Base-by-base conservation (phyloP, 1,140 invertebrate genomes). In the Heterodera carotae region DNA sequence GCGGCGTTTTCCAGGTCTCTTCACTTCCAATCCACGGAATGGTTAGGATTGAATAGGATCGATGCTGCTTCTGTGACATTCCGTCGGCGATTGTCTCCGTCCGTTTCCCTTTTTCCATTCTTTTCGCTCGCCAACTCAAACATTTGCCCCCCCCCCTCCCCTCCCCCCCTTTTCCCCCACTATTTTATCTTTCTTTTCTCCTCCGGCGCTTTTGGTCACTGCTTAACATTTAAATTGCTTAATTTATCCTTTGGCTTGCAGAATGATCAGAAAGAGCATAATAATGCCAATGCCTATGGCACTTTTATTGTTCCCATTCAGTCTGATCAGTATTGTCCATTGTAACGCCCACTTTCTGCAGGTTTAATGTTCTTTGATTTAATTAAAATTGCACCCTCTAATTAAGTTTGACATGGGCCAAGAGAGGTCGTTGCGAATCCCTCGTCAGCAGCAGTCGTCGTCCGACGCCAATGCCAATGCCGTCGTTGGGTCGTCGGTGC, bases 341-440 rank as follows among this genome's bases (percentile, higher is more conserved):
- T 6, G 29, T 27, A 62, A 64, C 39, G 53, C 33, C 39, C 34
- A 62, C 2, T 62, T 74, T 31, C 25, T 64, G 12, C 72, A 39
- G 56, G 72, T 74, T 74, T 59, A 31, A 27, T 7, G 12, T 36
- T 39, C 39, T 43, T 12, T 0, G 6, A 43, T 43, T 43, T 43
- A 2, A 43, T 12, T n/a, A n/a, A n/a, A n/a, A n/a, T n/a, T n/a
- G n/a, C n/a, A n/a, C n/a, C n/a, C 6, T 4, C 15, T 25, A 33
- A 27, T 60, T 59, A 5, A 64, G 72, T 74, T 74, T 36, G 72
- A 74, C 64, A 27, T 74, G 48, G 72, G 59, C 25, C 34, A 39
- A 18, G 64, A 74, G 33, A 25, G 72, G 22, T 74, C 72, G 7
- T 12, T 33, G 56, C 72, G 72, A 25, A 31, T 39, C 22, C 72